A percentile compares a stretch with the other conserved stretches of the same genome.
phyloP scores from a whole-genome alignment of 2,797 vertebrate species.

The Coregonus suidteri region DNA sequence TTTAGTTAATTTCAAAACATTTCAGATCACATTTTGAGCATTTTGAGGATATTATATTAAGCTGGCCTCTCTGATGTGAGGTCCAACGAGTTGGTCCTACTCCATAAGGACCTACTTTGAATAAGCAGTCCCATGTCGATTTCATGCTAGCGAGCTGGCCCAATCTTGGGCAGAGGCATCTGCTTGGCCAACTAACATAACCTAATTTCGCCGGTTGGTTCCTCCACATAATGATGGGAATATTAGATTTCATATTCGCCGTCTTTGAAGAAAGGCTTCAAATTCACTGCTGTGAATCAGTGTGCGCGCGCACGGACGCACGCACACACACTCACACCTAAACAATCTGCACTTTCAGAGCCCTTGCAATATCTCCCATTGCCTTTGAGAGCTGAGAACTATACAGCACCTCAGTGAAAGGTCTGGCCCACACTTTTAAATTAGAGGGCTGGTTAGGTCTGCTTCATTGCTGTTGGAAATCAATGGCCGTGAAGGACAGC shows the following conservation, averaged over 20 bases:
- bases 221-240: neutral
- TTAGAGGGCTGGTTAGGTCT: neutral
- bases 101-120: neutral
- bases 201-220: neutral
- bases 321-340: neutral
- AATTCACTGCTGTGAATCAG: neutral
- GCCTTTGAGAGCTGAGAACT: neutral
- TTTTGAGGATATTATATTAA: neutral
- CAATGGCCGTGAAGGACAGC: neutral
- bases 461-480: neutral
- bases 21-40: neutral
- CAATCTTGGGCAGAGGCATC: neutral
- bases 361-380: neutral
- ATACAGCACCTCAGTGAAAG: neutral
- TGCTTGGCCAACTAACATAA: neutral
- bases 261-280: neutral
- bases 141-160: neutral
- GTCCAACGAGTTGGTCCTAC: neutral
- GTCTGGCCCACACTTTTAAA: neutral
- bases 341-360: neutral
- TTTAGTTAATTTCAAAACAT: neutral
- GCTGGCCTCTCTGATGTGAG: neutral
- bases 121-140: neutral
- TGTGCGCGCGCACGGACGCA: neutral
- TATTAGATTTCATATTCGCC: conserved; percentile 1